Base-by-base conservation (phyloP, 2,113 vertebrate genomes). In the Oreocharis arfaki region DNA sequence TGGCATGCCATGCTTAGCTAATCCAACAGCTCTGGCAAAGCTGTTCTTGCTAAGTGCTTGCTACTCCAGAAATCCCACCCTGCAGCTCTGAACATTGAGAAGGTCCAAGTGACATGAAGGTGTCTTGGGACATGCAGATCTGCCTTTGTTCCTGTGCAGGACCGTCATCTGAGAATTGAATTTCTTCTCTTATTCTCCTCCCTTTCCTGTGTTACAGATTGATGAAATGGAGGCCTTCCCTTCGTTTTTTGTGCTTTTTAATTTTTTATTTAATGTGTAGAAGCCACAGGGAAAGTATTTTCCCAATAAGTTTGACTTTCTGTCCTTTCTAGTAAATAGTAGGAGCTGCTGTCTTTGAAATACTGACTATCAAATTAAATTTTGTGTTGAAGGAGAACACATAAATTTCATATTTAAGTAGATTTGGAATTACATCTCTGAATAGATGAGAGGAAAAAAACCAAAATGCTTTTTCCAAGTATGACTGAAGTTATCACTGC, bases 1-100 rank as follows among this genome's bases (percentile, higher is more conserved):
- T 75, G 30, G 22, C 76, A 50, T 94, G 90, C 96, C 42, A 26
- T 92, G 91, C 93, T 95, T 95, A 92, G 91, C 95, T 97, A 97
- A 97, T 98, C 92, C 44, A 22, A 61, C 4, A 32, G 53, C 46
- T 27, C 73, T 94, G 95, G 63, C 61, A 84, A 84, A 95, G 30
- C 53, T 87, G 44, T 59, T 77, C 41, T 44, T 21, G 5, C 79
- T 96, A 94, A 97, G 95, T 92, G 93, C 76, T 95, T 4, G 0
- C 79, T 93, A 94, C 61, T 89, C 57, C 93, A 95, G 93, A 98
- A 95, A 95, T 95, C 92, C 77, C 88, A 94, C 23, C 35, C 83
- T 15, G 5, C 18, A 77, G 84, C 79, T 96, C 88, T 16, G 42
- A 96, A 91, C 49, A 28, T 75, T 97, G 96, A 89, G 80, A 82